A percentile compares a stretch with the other conserved stretches of the same genome.
Evolutionary conservation across 2,888 invertebrate genomes (phyloP).

Genomic region (Ypsolopha scabrella): DNA sequence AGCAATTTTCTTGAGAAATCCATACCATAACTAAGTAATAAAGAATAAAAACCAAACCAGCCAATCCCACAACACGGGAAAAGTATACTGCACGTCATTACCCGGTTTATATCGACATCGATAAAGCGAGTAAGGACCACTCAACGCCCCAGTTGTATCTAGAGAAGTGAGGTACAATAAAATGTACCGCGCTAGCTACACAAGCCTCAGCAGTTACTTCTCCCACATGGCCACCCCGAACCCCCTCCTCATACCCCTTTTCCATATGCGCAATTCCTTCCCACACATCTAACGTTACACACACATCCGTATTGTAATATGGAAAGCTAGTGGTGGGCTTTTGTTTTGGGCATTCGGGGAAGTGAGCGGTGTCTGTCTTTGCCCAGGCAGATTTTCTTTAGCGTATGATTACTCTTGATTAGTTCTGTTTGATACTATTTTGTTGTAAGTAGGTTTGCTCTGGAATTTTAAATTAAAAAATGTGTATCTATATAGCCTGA

Average conservation of each 20-base stretch:
- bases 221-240: conserved; percentile 15
- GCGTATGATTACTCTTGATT: too few relatives aligned
- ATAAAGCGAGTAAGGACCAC: conserved; percentile 36
- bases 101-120: conserved; percentile 55
- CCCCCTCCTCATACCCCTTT: conserved; percentile 13
- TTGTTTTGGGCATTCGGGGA: too few relatives aligned
- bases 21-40: neutral
- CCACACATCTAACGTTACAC: conserved; percentile 28
- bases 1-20: too few relatives aligned
- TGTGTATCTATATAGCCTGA: too few relatives aligned
- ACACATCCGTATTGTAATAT: conserved; percentile 12
- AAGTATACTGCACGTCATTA: conserved; percentile 19
- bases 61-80: neutral
- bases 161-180: conserved; percentile 63
- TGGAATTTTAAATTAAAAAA: too few relatives aligned
- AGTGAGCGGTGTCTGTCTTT: too few relatives aligned
- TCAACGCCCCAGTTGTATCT: conserved; percentile 51
- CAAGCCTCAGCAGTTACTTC: conserved; percentile 64
- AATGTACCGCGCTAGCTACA: conserved; percentile 64
- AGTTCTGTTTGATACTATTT: too few relatives aligned
- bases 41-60: neutral
- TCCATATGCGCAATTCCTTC: conserved; percentile 31
- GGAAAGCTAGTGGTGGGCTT: too few relatives aligned
- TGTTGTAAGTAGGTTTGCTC: too few relatives aligned
- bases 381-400: too few relatives aligned